phyloP scores from a whole-genome alignment of 2,888 invertebrate species.

The Agrochola lychnidis region DNA sequence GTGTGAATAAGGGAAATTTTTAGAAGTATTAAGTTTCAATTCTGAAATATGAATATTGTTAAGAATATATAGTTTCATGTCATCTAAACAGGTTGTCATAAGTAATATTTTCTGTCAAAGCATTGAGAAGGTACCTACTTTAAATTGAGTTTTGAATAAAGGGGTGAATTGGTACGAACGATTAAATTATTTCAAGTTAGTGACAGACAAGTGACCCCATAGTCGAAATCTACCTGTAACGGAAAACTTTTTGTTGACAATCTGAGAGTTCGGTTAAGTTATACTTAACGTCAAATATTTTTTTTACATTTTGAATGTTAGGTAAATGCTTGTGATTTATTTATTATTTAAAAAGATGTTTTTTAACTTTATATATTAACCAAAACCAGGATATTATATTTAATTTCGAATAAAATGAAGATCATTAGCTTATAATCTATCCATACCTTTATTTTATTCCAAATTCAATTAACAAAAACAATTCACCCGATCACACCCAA shows the following conservation, averaged over 20 bases:
- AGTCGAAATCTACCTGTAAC: slow-evolving; percentile 7
- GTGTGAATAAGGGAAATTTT: slow-evolving; percentile 49
- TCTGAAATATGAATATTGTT: slow-evolving; percentile 44
- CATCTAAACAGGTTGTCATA: slow-evolving; percentile 20
- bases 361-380: neutral
- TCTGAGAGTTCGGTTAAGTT: neutral
- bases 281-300: no score
- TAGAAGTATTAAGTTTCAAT: slow-evolving; percentile 53
- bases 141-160: neutral
- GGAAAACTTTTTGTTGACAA: neutral
- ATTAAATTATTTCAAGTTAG: neutral
- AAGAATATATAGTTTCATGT: neutral
- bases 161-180: neutral
- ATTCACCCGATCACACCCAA: slow-evolving; percentile 30
- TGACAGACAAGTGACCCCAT: neutral
- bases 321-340: neutral
- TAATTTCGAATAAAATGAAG: neutral
- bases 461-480: slow-evolving; percentile 47
- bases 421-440: neutral
- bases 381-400: neutral
- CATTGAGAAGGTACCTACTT: neutral
- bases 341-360: no score
- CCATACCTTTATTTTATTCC: slow-evolving; percentile 2
- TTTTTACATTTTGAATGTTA: neutral
- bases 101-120: slow-evolving; percentile 25